Conservation (phyloP, 2,888 invertebrate genomes). For the Prosopocoilus inquinatus region DNA sequence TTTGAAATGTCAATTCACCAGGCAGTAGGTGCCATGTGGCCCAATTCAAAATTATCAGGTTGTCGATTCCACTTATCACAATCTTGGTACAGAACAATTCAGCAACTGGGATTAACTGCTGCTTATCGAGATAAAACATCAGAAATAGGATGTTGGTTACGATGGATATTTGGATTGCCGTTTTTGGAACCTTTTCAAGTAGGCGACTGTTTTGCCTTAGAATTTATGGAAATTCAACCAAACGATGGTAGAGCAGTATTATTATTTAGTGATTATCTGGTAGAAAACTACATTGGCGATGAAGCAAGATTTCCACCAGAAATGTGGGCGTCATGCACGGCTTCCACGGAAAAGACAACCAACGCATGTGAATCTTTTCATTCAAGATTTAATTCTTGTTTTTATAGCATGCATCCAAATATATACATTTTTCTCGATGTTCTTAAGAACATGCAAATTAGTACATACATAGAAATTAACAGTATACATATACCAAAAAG, state of each 20-base stretch:
- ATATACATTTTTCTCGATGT: neutral
- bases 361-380: constrained; percentile 2
- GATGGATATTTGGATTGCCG: no score
- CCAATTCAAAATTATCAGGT: no score
- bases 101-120: no score
- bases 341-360: neutral
- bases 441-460: neutral
- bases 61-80: no score
- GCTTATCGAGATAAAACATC: no score
- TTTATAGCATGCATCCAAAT: neutral
- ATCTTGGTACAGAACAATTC: no score
- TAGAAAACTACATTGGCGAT: constrained; percentile 1
- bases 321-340: neutral
- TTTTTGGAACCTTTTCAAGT: no score
- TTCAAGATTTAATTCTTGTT: neutral
- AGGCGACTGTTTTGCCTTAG: neutral
- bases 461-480: no score
- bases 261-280: neutral
- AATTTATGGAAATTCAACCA: neutral
- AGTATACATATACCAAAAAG: no score
- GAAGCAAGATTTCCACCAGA: constrained; percentile 3
- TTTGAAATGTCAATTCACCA: neutral
- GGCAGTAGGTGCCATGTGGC: no score
- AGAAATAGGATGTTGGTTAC: no score
- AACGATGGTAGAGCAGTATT: no score